phyloP scores from a whole-genome alignment of 2,113 vertebrate species.

The Protomyctophum bolini region DNA sequence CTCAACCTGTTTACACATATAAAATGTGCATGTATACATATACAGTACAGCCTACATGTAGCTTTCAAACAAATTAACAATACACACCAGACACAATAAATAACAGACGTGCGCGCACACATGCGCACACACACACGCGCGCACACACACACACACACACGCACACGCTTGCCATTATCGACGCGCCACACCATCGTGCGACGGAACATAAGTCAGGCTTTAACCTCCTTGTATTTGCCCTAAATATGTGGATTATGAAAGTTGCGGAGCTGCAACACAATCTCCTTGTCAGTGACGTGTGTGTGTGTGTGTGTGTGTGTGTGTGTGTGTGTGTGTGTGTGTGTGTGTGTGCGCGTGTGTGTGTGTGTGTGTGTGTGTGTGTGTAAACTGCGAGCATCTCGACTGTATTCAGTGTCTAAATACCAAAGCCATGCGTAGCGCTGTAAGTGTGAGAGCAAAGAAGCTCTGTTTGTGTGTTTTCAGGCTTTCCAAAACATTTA shows the following conservation, averaged over 20 bases:
- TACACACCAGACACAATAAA: neutral
- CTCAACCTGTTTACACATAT: neutral
- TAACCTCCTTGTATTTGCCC: neutral
- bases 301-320: neutral
- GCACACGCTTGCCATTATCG: too few species aligned
- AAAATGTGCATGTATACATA: neutral
- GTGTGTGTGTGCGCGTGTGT: neutral
- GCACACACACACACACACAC: too few species aligned
- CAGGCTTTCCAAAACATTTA: too few species aligned
- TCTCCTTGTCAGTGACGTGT: neutral
- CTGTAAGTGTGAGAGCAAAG: too few species aligned
- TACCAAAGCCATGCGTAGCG: too few species aligned
- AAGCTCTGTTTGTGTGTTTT: too few species aligned
- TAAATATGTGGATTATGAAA: constrained; percentile 4
- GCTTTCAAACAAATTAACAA: neutral
- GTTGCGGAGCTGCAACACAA: neutral
- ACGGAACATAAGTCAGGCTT: too few species aligned
- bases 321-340: neutral
- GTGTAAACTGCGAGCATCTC: neutral
- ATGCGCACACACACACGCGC: too few species aligned
- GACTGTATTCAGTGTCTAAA: too few species aligned
- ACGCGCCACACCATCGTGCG: too few species aligned
- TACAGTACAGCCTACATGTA: neutral
- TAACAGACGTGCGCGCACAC: too few species aligned
- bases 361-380: neutral